Evolutionary conservation across 2,797 vertebrate species (phyloP), one percentile per base, ranked within the genome.

Genomic region (Capromys pilorides): DNA sequence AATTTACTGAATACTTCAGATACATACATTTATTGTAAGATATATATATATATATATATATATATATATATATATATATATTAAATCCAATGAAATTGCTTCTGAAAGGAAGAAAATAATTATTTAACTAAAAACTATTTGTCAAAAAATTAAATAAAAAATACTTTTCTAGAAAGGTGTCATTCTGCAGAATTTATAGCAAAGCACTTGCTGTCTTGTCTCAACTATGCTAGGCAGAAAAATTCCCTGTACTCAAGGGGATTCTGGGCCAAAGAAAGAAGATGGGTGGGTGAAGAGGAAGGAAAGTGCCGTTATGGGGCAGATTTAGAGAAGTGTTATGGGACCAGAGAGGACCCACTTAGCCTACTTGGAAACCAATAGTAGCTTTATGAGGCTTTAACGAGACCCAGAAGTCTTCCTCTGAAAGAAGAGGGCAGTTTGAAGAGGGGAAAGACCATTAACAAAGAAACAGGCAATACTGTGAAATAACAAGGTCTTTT

Each of bases 391-490:
- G 54, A 86, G 57, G 1, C 4, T 96, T 78, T 28, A 51, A 81
- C 22, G 5, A 66, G 64, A 45, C 33, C 14, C 49, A 87, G 45
- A 83, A 28, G 16, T 80, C 69, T 95, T 69, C 85, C 19, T 64
- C 79, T 86, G 54, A 71, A 78, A 87, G 22, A 66, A 5, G 6
- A 84, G 49, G 21, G 36, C 18, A 87, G 0, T 13, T 49, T 5
- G 33, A 90, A 19, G 45, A 39, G 7, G 22, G 10, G 4, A 19
- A 91, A 71, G 67, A 80, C 2, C 18, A 85, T 75, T 64, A 89
- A 85, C 45, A 95, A 96, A 91, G 59, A 78, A 93, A 59, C 10
- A 88, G 67, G 61, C 10, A 62, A 6, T 61, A 39, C 28, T 57
- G 16, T 69, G 77, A 95, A 95, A 67, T 86, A 86, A 71, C 31